Percentiles rank a stretch among this genome's conserved stretches.
phyloP scores from a whole-genome alignment of 2,113 vertebrate species.

The Caranx melampygus region DNA sequence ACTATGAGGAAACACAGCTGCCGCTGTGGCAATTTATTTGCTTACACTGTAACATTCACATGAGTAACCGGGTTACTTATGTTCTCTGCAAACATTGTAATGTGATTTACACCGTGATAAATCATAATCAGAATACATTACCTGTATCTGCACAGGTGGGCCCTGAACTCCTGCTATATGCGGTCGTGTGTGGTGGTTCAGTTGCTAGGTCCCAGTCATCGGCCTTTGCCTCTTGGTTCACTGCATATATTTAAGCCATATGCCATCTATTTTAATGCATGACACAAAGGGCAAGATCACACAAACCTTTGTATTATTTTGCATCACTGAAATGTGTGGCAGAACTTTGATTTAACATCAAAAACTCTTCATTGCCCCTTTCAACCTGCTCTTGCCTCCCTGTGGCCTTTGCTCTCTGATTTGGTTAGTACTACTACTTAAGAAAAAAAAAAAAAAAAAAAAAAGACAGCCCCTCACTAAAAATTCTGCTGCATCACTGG shows the following conservation, averaged over 20 bases:
- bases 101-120: too few species aligned
- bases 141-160: too few species aligned
- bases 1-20: too few species aligned
- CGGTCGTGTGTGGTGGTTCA: too few species aligned
- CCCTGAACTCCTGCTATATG: too few species aligned
- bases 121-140: too few species aligned
- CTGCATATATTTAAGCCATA: background rate
- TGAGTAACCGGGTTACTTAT: too few species aligned
- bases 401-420: conserved; percentile 14
- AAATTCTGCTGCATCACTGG: conserved; percentile 35
- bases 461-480: conserved; percentile 11
- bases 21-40: too few species aligned
- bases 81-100: too few species aligned
- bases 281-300: background rate
- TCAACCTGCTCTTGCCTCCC: background rate
- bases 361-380: background rate
- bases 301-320: background rate
- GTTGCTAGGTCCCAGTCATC: too few species aligned
- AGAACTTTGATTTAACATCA: conserved; percentile 16
- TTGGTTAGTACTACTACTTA: conserved; percentile 3
- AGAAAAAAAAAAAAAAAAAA: background rate
- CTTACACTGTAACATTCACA: too few species aligned
- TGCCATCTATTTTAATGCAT: background rate
- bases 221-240: background rate
- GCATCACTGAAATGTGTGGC: background rate